phyloP scores from a whole-genome alignment of 1,140 invertebrate species.

The Drosophila nikananu region DNA sequence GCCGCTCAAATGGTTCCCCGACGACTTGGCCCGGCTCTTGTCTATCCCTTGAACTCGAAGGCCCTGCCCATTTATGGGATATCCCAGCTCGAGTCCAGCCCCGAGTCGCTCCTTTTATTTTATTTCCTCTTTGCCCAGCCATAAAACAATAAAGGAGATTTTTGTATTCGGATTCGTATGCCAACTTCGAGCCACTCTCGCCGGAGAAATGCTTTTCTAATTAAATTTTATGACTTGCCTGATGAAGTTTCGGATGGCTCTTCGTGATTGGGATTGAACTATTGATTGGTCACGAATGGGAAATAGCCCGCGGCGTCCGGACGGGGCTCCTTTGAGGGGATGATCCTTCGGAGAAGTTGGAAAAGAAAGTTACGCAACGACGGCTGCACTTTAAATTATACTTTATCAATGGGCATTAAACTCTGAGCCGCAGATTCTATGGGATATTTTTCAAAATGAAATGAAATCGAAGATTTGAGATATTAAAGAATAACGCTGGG shows the following conservation, averaged over 20 bases:
- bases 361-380: conserved; percentile 10
- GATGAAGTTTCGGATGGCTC: conserved; percentile 55
- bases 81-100: conserved; percentile 37
- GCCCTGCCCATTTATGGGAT: conserved; percentile 53
- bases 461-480: neutral
- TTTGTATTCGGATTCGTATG: conserved; percentile 57
- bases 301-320: conserved; percentile 19
- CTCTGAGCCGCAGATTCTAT: neutral
- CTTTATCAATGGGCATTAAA: conserved; percentile 13
- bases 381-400: conserved; percentile 32
- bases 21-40: conserved; percentile 35
- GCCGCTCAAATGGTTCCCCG: conserved; percentile 60
- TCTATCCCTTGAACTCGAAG: conserved; percentile 26
- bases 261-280: conserved; percentile 61
- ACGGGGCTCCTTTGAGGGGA: conserved; percentile 13
- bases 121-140: conserved; percentile 53
- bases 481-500: neutral
- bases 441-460: conserved; percentile 1
- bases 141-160: conserved; percentile 78
- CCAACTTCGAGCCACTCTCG: conserved; percentile 61
- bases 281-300: conserved; percentile 53
- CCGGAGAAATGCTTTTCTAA: conserved; percentile 75
- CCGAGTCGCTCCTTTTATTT: conserved; percentile 37
- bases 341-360: conserved; percentile 29
- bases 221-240: conserved; percentile 80